These are phyloP conservation scores for Myripristis murdjan DNA, from an alignment of 2,797 vertebrate species.

Conservation along the genomic window DNA sequence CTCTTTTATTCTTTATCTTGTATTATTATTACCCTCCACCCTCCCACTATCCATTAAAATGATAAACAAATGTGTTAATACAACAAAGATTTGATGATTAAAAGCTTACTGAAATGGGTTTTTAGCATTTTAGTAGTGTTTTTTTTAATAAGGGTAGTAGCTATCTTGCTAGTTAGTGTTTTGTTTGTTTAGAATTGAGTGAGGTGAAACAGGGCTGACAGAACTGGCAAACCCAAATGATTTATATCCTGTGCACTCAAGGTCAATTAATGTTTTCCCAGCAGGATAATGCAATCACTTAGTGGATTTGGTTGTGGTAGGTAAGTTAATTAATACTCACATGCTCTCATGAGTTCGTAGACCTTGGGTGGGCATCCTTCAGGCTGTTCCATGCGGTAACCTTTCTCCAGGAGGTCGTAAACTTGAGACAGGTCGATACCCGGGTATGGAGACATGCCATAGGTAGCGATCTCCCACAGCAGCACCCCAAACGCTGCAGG, in stretches of 20 bases:
- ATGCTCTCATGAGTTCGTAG: conserved; percentile 98
- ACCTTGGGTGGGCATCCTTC: conserved; percentile 99
- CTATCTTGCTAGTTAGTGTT: no score
- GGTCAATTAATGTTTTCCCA: background rate
- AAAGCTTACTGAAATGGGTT: background rate
- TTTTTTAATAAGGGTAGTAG: no score
- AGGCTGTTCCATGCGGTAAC: conserved; percentile 98
- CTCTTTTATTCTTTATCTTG: no score
- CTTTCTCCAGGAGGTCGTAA: conserved; percentile 98
- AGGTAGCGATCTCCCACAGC: conserved; percentile 98
- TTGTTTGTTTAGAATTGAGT: no score
- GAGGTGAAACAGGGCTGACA: no score
- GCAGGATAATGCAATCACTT: background rate
- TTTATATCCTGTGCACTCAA: no score
- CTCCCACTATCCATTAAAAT: no score
- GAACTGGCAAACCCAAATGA: no score
- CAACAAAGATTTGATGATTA: background rate
- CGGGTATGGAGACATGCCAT: conserved; percentile 99
- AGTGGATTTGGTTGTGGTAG: background rate
- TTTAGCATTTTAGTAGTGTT: no score
- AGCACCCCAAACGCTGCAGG: conserved; percentile 95
- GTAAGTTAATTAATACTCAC: conserved; percentile 85
- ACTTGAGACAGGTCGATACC: conserved; percentile 99
- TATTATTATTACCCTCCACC: no score
- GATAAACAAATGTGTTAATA: background rate